Conservation (phyloP, 1,140 invertebrate genomes). For the Bradysia coprophila region DNA sequence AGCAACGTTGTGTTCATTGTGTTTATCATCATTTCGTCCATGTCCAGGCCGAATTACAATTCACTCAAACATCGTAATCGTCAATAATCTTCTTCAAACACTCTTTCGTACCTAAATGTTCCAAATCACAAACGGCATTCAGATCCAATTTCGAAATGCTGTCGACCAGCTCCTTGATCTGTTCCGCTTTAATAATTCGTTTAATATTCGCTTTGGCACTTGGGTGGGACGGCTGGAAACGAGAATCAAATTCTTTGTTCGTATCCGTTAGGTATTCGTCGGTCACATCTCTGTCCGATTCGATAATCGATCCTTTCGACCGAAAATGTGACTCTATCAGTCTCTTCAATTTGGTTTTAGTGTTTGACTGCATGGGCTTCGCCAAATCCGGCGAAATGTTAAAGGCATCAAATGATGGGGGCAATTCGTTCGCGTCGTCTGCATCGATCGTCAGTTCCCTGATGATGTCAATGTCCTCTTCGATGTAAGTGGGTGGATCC, state of each 20-base stretch:
- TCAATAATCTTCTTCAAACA: constrained; percentile 22
- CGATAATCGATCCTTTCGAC: constrained; percentile 12
- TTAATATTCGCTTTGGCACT: constrained; percentile 25
- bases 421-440: constrained; percentile 5
- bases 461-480: constrained; percentile 5
- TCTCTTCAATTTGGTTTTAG: constrained; percentile 13
- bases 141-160: constrained; percentile 22
- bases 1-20: no score
- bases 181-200: constrained; percentile 28
- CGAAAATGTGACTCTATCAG: constrained; percentile 20
- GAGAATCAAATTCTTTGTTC: no score
- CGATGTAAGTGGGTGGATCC: constrained; percentile 7
- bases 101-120: constrained; percentile 19
- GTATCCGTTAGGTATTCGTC: constrained; percentile 11
- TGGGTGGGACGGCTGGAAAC: constrained; percentile 12
- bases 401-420: background rate
- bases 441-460: background rate
- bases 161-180: constrained; percentile 26
- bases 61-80: constrained; percentile 7
- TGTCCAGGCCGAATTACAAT: no score
- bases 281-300: constrained; percentile 7
- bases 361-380: background rate
- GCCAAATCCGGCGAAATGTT: no score
- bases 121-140: constrained; percentile 18
- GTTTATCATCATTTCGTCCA: no score